These are phyloP conservation scores for Microctenopoma steveboyesi DNA, from an alignment of 2,797 vertebrate species.

Conservation along the genomic window DNA sequence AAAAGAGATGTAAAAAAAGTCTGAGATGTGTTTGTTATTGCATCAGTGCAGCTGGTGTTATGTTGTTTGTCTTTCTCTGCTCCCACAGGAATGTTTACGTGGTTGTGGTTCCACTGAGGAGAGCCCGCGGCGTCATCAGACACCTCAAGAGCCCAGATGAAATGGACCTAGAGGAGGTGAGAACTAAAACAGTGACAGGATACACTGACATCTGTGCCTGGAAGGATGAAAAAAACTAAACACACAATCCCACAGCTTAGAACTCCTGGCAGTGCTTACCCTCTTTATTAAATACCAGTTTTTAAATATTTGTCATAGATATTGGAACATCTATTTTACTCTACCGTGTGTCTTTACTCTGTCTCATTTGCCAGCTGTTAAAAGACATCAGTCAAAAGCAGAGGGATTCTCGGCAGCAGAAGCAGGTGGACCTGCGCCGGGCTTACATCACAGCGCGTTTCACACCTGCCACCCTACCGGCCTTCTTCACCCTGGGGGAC, in stretches of 20 bases:
- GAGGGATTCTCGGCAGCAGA: constrained; percentile 89
- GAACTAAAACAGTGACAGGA: constrained; percentile 55
- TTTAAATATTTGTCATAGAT: constrained; percentile 51
- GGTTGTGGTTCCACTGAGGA: constrained; percentile 93
- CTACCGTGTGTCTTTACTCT: constrained; percentile 5
- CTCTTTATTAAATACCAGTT: constrained; percentile 47
- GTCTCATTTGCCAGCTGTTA: constrained; percentile 82
- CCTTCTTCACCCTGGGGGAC: constrained; percentile 93
- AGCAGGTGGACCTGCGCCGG: constrained; percentile 90
- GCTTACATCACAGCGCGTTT: constrained; percentile 96
- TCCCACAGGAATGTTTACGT: constrained; percentile 92
- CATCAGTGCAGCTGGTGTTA: constrained; percentile 25
- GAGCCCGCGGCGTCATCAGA: constrained; percentile 88
- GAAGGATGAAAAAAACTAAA: constrained; percentile 41
- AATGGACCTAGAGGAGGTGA: constrained; percentile 98
- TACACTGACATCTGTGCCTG: constrained; percentile 48
- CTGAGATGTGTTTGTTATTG: constrained; percentile 5
- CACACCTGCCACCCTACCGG: constrained; percentile 87
- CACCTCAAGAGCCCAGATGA: constrained; percentile 93
- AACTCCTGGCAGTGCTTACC: constrained; percentile 47
- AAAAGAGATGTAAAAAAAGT: constrained; percentile 7
- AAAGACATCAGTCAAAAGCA: constrained; percentile 90
- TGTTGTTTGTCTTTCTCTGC: constrained; percentile 47
- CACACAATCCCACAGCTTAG: constrained; percentile 19
- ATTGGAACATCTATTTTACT: constrained; percentile 27